These are phyloP conservation scores for Pipistrellus kuhlii DNA, from an alignment of 2,797 vertebrate species.

Conservation along the genomic window DNA sequence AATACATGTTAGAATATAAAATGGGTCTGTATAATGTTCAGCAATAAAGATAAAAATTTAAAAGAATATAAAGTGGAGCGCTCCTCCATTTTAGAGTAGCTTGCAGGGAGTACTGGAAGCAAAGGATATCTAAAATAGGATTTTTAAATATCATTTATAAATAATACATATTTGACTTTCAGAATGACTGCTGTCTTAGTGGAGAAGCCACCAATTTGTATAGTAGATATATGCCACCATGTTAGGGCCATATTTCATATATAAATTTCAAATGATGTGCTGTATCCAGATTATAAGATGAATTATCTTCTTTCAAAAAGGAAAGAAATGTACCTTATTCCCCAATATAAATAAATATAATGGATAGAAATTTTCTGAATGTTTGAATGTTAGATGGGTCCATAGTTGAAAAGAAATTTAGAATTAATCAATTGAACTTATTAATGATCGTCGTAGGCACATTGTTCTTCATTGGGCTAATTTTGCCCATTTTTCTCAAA, in stretches of 20 bases:
- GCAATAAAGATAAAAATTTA: too few relatives aligned
- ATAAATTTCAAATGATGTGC: conserved; percentile 54
- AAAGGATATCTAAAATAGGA: conserved; percentile 45
- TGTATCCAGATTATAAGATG: conserved; percentile 29
- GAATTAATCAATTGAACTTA: conserved; percentile 59
- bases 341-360: conserved; percentile 48
- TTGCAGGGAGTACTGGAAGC: neutral
- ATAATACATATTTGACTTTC: conserved; percentile 37
- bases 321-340: conserved; percentile 44
- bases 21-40: neutral
- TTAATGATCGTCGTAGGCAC: conserved; percentile 68
- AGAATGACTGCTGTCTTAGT: conserved; percentile 57
- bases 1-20: neutral
- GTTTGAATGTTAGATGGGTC: conserved; percentile 68
- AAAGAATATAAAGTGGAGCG: conserved; percentile 13
- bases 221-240: neutral
- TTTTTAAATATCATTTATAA: conserved; percentile 50
- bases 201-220: conserved; percentile 15
- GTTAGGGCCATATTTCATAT: conserved; percentile 37
- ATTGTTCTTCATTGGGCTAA: conserved; percentile 76
- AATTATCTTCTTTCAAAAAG: conserved; percentile 63
- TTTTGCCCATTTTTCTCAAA: conserved; percentile 77
- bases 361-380: conserved; percentile 61
- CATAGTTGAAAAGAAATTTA: conserved; percentile 51
- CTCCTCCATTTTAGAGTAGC: neutral